Evolutionary conservation across 2,888 invertebrate genomes (phyloP), one percentile per base, ranked within the genome.

Genomic region (Nomada flava): DNA sequence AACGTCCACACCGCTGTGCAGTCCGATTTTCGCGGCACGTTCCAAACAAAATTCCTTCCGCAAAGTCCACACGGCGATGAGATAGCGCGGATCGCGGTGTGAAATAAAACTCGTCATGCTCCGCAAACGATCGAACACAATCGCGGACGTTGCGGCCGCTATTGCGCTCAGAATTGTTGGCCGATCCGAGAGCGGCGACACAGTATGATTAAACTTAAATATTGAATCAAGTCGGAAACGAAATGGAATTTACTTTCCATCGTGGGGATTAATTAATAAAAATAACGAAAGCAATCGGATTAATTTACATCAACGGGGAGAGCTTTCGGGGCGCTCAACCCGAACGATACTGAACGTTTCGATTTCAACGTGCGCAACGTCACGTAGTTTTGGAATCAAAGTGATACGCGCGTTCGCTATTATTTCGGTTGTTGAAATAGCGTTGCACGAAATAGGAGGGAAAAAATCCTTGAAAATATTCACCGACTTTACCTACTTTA

Each of bases 151-250:
- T 69, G 70, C 29, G 36, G 36, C 69, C 52, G 50, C 50, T 73
- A 62, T 64, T 64, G 69, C 42, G 36, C 62, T 15, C 59, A 71
- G 60, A 75, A 81, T 75, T 79, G 73, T 79, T 68, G 76, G 68
- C 63, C 83, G 74, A 60, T 52, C 52, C 76, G 73, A 69, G 83
- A 78, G 65, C 70, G 64, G 77, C 72, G 68, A 76, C 76, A 76
- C 76, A 62, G 67, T 73, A 78, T 77, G 88, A 87, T 87, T 86
- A 86, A 84, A 88, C 86, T 88, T 86, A 87, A 87, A 86, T 86
- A 86, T 87, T 87, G 81, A 87, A 88, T 86, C 86, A 74, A 85
- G 88, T 79, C 72, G 75, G 70, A 57, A 68, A 59, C 87, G 83
- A 69, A 76, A 72, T 87, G 76, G 80, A 83, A 87, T 83, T 76